Evolutionary conservation across 1,140 invertebrate genomes (phyloP), one percentile per base, ranked within the genome.

Genomic region (Pseudomyrmex cubaensis): DNA sequence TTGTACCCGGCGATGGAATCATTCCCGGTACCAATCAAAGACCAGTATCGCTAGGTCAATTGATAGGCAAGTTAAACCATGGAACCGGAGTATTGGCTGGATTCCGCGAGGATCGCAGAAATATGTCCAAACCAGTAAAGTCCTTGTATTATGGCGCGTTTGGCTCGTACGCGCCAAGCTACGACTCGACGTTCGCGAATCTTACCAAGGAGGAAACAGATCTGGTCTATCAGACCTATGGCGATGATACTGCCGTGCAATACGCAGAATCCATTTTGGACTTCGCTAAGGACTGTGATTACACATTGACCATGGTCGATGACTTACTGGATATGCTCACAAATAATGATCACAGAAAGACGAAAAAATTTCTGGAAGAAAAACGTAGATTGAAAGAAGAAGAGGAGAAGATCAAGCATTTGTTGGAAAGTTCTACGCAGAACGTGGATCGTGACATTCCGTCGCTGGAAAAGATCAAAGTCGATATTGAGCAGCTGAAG

Each of bases 111-210:
- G 98, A 99, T 92, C 96, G 98, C 15, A 95, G 98, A 61, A 99
- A 99, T 93, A 94, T 97, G 83, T 97, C 97, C 0, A 98, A 98
- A 93, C 96, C 98, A 91, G 98, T 99, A 1, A 98, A 98, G 92
- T 98, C 98, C 0, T 94, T 99, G 2, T 98, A 98, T 92, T 99
- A 99, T 93, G 99, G 98, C 0, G 97, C 98, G 3, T 99, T 98
- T 95, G 97, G 98, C 54, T 98, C 98, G 2, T 99, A 99, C 95
- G 98, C 98, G 2, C 99, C 99, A 0, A 96, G 96, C 20, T 98
- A 98, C 93, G 99, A 99, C 93, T 99, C 98, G 0, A 98, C 98
- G 2, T 99, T 99, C 95, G 96, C 99, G 0, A 99, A 98, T 90
- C 94, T 99, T 22, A 98, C 96, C 12, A 98, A 99, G 92, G 98